These are phyloP conservation scores for Salvelinus fontinalis DNA, from an alignment of 2,113 vertebrate species.

Conservation along the genomic window DNA sequence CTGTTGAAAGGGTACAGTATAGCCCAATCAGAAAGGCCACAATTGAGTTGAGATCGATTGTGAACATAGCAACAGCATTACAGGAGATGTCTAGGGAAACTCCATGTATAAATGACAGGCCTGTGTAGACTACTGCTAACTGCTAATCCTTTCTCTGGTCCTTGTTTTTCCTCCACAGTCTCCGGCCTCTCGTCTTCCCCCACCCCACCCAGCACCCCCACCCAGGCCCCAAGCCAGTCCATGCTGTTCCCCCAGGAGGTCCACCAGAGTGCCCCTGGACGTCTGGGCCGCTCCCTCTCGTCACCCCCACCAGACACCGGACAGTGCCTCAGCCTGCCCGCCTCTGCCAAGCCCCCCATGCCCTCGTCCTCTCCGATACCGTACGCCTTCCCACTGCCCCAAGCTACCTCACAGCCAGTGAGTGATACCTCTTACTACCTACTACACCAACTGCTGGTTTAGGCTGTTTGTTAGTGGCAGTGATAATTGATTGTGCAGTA, in stretches of 20 bases:
- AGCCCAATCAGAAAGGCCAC: too few relatives aligned
- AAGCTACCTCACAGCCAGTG: constrained; percentile 84
- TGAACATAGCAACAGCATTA: too few relatives aligned
- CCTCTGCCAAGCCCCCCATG: constrained; percentile 72
- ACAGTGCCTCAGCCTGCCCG: constrained; percentile 78
- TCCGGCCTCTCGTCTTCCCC: constrained; percentile 76
- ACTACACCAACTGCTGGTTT: neutral
- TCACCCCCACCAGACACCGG: constrained; percentile 80
- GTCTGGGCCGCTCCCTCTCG: constrained; percentile 79
- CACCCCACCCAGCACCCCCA: constrained; percentile 88
- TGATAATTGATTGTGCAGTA: neutral
- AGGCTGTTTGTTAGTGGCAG: neutral
- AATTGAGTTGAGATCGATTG: too few relatives aligned
- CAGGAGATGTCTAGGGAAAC: too few relatives aligned
- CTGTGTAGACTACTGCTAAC: constrained; percentile 4
- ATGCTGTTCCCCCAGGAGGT: constrained; percentile 82
- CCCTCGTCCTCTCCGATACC: constrained; percentile 65
- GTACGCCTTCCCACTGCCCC: constrained; percentile 63
- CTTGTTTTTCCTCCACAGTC: constrained; percentile 65
- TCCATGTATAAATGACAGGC: too few relatives aligned
- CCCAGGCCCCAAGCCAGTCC: constrained; percentile 84
- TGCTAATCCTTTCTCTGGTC: constrained; percentile 3
- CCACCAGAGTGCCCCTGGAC: constrained; percentile 81
- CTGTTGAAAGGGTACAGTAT: too few relatives aligned
- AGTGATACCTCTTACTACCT: constrained; percentile 62